Conservation (phyloP, 2,888 invertebrate genomes). For the Tetheella fluctuosa region DNA sequence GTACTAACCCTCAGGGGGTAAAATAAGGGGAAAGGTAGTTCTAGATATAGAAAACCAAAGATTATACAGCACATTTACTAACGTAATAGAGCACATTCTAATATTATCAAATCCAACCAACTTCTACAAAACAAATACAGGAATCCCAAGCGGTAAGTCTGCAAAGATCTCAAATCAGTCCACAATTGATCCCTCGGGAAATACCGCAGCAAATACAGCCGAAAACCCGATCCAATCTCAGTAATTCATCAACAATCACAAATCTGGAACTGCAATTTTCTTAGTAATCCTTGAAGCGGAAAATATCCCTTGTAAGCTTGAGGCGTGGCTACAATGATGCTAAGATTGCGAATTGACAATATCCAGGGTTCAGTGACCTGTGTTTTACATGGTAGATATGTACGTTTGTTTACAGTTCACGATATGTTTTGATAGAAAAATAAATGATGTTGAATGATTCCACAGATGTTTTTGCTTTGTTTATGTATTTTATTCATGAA, state of each 20-base stretch:
- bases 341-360: conserved; percentile 34
- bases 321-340: conserved; percentile 22
- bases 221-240: conserved; percentile 16
- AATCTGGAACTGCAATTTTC: conserved; percentile 7
- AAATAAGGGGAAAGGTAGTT: too few relatives aligned
- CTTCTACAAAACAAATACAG: neutral
- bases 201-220: conserved; percentile 12
- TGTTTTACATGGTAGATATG: conserved; percentile 23
- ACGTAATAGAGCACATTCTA: too few relatives aligned
- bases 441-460: too few relatives aligned
- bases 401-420: neutral
- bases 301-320: neutral
- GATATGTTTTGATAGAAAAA: neutral
- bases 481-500: too few relatives aligned
- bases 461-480: too few relatives aligned
- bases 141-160: conserved; percentile 12
- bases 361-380: conserved; percentile 33
- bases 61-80: too few relatives aligned
- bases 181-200: conserved; percentile 15
- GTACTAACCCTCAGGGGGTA: too few relatives aligned
- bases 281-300: neutral
- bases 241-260: conserved; percentile 25
- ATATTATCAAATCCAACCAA: too few relatives aligned
- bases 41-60: too few relatives aligned
- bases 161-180: conserved; percentile 14